Percentiles rank a stretch among this genome's conserved stretches.
These are phyloP conservation scores for Mus caroli DNA, from an alignment of 2,797 vertebrate species.

Conservation along the genomic window DNA sequence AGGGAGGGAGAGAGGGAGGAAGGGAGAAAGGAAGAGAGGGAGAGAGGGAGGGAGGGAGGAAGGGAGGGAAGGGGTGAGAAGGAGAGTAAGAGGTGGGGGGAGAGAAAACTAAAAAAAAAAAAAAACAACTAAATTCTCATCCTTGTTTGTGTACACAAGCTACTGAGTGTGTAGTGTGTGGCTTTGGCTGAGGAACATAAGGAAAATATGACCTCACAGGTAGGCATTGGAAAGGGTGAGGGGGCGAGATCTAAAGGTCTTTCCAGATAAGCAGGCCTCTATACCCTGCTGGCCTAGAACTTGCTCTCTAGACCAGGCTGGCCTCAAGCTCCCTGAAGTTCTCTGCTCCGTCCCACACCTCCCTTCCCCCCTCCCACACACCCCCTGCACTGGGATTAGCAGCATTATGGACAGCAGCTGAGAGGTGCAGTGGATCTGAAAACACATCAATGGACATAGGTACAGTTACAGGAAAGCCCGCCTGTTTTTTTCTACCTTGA, in stretches of 20 bases:
- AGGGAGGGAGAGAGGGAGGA: no score
- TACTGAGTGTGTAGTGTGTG: neutral
- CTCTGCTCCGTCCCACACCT: neutral
- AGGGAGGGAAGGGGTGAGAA: no score
- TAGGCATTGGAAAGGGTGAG: no score
- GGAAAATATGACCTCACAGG: neutral
- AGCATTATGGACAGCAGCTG: no score
- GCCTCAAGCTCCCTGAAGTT: neutral
- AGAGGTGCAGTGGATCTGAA: neutral
- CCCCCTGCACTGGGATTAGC: neutral
- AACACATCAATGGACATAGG: neutral
- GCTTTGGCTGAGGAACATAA: neutral
- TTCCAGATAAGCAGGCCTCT: neutral
- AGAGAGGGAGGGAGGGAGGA: no score
- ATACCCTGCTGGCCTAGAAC: neutral
- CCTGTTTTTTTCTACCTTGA: conserved; percentile 20
- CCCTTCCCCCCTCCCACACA: no score
- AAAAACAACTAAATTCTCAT: neutral
- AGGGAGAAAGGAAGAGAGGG: no score
- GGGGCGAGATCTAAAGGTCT: neutral
- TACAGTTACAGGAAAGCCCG: conserved; percentile 7
- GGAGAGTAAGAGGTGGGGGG: no score
- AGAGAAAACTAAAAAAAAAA: neutral
- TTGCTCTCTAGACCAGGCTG: neutral
- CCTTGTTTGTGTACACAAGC: conserved; percentile 11